Conservation (phyloP, 2,888 invertebrate species). For the Ichneumon xanthorius region DNA sequence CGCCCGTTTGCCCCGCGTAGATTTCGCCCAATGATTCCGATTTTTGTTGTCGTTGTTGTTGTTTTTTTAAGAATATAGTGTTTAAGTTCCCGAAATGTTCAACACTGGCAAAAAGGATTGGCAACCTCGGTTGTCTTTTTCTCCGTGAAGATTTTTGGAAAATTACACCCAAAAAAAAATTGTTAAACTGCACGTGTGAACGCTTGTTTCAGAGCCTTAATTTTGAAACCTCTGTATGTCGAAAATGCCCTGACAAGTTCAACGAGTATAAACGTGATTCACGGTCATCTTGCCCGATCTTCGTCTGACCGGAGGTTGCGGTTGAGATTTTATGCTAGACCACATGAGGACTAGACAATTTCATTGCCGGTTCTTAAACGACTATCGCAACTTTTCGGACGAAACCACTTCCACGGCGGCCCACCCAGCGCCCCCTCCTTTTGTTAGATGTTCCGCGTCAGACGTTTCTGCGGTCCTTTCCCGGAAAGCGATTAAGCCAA, state of each 20-base stretch:
- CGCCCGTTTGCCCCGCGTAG: slow-evolving; percentile 18
- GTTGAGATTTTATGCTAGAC: not conserved
- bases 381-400: slow-evolving; percentile 48
- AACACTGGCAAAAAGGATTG: not conserved
- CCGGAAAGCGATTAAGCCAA: slow-evolving; percentile 71
- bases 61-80: not conserved
- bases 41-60: slow-evolving; percentile 16
- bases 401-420: slow-evolving; percentile 38
- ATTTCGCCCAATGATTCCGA: not conserved
- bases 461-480: slow-evolving; percentile 65
- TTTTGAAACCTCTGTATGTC: too few relatives aligned
- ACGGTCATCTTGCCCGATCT: not conserved
- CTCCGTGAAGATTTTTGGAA: too few relatives aligned
- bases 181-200: too few relatives aligned
- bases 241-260: not conserved
- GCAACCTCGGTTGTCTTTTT: too few relatives aligned
- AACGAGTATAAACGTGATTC: not conserved
- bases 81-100: not conserved
- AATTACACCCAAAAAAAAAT: too few relatives aligned
- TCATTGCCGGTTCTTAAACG: slow-evolving; percentile 20
- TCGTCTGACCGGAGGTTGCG: not conserved
- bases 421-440: slow-evolving; percentile 38
- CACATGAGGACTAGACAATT: not conserved
- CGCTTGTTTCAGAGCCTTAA: too few relatives aligned
- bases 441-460: slow-evolving; percentile 44